phyloP scores from a whole-genome alignment of 1,140 invertebrate species.

The Musca vetustissima region DNA sequence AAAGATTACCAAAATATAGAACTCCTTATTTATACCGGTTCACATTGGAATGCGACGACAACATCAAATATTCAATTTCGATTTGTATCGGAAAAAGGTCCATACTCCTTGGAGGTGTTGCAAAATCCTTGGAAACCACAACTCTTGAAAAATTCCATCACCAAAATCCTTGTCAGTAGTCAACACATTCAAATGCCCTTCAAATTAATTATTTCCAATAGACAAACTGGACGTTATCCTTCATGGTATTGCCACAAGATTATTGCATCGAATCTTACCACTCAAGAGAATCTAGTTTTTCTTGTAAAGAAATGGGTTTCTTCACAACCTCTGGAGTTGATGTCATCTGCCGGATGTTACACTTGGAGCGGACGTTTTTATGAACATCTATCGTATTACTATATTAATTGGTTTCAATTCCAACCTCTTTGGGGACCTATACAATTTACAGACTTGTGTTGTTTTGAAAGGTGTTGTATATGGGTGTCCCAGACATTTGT shows the following conservation, averaged over 20 bases:
- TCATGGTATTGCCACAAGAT: constrained; percentile 27
- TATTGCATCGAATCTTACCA: neutral
- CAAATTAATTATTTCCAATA: constrained; percentile 4
- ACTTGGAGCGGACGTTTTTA: neutral
- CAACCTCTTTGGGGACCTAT: constrained; percentile 20
- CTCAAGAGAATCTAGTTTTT: neutral
- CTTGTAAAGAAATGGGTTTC: constrained; percentile 9
- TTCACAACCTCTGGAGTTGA: neutral
- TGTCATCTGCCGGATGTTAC: neutral
- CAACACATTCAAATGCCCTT: neutral
- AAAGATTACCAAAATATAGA: neutral
- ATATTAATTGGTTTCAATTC: constrained; percentile 26
- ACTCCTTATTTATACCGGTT: constrained; percentile 25
- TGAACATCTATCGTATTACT: neutral
- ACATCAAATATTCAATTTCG: constrained; percentile 22
- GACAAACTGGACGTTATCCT: constrained; percentile 24
- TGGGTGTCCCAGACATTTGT: constrained; percentile 9
- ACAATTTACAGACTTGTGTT: constrained; percentile 17
- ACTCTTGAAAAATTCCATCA: constrained; percentile 17
- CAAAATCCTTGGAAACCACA: constrained; percentile 26
- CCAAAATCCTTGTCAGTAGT: constrained; percentile 2
- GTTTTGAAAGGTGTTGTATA: constrained; percentile 25
- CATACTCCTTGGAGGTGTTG: constrained; percentile 3
- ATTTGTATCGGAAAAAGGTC: neutral
- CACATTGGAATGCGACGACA: constrained; percentile 5